Percentiles rank a stretch among this genome's conserved stretches.
phyloP scores from a whole-genome alignment of 1,140 invertebrate genomes.

The Bathynomus jamesi region DNA sequence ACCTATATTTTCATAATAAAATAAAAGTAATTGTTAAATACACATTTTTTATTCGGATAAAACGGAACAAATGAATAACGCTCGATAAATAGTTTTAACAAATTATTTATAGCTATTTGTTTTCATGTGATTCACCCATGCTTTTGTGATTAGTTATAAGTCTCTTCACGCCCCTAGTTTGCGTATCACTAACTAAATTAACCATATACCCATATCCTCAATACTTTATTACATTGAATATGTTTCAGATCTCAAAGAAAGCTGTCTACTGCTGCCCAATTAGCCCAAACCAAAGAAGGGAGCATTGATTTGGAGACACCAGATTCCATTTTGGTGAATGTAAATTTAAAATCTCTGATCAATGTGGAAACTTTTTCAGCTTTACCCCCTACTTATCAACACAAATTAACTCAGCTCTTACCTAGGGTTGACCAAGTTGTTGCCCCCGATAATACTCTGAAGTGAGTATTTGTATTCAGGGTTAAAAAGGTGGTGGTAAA shows the following conservation, averaged over 20 bases:
- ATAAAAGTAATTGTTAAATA: too few relatives aligned
- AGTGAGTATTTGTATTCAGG: background rate
- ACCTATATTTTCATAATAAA: too few relatives aligned
- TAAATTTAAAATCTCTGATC: slow-evolving; percentile 76
- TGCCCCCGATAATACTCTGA: slow-evolving; percentile 43
- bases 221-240: background rate
- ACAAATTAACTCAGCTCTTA: slow-evolving; percentile 80
- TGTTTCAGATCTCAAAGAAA: slow-evolving; percentile 51
- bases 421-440: slow-evolving; percentile 73
- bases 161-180: too few relatives aligned
- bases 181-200: too few relatives aligned
- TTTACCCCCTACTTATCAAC: slow-evolving; percentile 80
- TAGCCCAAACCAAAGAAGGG: slow-evolving; percentile 85
- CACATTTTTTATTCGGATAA: too few relatives aligned
- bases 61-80: too few relatives aligned
- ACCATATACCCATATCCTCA: too few relatives aligned
- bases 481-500: too few relatives aligned
- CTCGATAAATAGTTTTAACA: too few relatives aligned
- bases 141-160: too few relatives aligned
- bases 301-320: slow-evolving; percentile 92
- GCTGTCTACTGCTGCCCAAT: slow-evolving; percentile 78
- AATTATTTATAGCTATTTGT: too few relatives aligned
- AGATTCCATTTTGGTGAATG: slow-evolving; percentile 89
- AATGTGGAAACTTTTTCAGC: slow-evolving; percentile 79
- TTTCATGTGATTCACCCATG: too few relatives aligned